Evolutionary conservation across 1,140 invertebrate genomes (phyloP), one percentile per base, ranked within the genome.

Genomic region (Tyrophagus putrescentiae): DNA sequence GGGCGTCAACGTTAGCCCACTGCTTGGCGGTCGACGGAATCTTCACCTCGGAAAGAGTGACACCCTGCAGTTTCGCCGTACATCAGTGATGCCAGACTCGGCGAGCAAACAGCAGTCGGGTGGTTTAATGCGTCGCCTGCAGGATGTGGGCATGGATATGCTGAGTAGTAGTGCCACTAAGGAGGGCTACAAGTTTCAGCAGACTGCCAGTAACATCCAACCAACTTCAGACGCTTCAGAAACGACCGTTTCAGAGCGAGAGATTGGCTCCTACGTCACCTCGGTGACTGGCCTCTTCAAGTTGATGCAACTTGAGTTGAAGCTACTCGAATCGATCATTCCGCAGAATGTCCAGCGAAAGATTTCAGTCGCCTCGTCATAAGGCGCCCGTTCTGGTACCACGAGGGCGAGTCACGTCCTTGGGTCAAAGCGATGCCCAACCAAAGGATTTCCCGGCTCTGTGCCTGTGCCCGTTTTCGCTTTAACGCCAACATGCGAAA

Each of bases 211-310:
- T 34, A 27, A 54, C 39, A 3, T n/a, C 21, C n/a, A n/a, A n/a
- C n/a, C 52, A 29, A 54, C 44, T 5, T n/a, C 23, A 25, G 62
- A 63, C n/a, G n/a, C 44, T 3, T 29, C 9, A 3, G 45, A 61
- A 18, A 4, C 28, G 33, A 57, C 57, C 27, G n/a, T 60, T 21
- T 62, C 57, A 0, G 85, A 87, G 71, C 80, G 83, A 69, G 87
- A 92, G 71, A 83, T 88, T 76, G 85, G 90, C 67, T 82, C 85
- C 67, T 91, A 89, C 72, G 73, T 91, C 57, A 79, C 84, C n/a
- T 79, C 85, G 65, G 80, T 92, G 0, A 82, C 86, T 32, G 87
- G 84, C 6, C 73, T 95, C n/a, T 82, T 87, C 45, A 83, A 85
- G 63, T 75, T 96, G 3, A 87, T 93, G 76, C 84, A 90, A 73